Base-by-base conservation (phyloP, 2,888 invertebrate genomes). In the Homarus gammarus region DNA sequence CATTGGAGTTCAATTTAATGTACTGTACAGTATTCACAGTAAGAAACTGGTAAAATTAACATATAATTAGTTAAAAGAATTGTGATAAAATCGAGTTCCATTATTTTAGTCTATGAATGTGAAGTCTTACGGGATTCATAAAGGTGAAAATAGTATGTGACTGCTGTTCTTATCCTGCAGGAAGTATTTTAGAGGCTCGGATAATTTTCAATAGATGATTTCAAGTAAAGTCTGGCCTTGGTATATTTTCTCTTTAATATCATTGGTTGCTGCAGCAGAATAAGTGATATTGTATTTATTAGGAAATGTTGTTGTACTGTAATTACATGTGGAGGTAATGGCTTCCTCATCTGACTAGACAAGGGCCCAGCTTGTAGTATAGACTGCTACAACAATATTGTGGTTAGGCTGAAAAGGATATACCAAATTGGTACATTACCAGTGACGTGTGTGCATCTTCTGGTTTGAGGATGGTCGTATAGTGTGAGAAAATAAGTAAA, bases 141-240 rank as follows among this genome's bases (percentile, higher is more conserved):
- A n/a, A n/a, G n/a, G n/a, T n/a, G n/a, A n/a, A n/a, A n/a, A n/a
- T n/a, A n/a, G n/a, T n/a, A n/a, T n/a, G n/a, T n/a, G n/a, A n/a
- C n/a, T n/a, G n/a, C n/a, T n/a, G n/a, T n/a, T n/a, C n/a, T n/a
- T n/a, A n/a, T n/a, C n/a, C n/a, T n/a, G n/a, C n/a, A n/a, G n/a
- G n/a, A n/a, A 44, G 44, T 44, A 44, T 44, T 5, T 44, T 44
- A 44, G 27, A 27, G n/a, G n/a, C 6, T 64, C 8, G 64, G 22
- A 27, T 64, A n/a, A n/a, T n/a, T n/a, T n/a, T n/a, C n/a, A n/a
- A 64, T 56, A 22, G 27, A 44, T 77, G 1, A 77, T 44, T 77
- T 77, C 49, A 49, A 44, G 15, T n/a, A 49, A 44, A 77, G 49
- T 77, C n/a, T 77, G 49, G 77, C 77, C 44, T 77, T 49, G 27